Conservation (phyloP, 1,140 invertebrate genomes). For the Euborellia annulipes region DNA sequence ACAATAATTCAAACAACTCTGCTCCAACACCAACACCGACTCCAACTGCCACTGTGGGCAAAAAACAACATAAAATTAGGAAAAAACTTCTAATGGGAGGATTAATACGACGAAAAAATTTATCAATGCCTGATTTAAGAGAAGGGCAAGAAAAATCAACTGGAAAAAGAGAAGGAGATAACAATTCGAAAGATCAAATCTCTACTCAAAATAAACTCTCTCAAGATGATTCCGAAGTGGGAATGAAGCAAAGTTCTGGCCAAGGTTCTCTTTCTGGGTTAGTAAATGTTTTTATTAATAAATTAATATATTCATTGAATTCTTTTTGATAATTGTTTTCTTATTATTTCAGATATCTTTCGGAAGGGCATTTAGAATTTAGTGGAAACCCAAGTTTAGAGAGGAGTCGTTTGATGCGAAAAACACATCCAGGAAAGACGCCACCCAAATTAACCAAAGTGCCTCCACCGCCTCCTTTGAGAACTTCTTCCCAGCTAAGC, state of each 20-base stretch:
- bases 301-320: no score
- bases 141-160: slow-evolving; percentile 41
- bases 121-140: slow-evolving; percentile 79
- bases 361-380: slow-evolving; percentile 71
- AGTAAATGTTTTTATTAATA: no score
- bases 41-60: slow-evolving; percentile 33
- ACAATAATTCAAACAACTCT: slow-evolving; percentile 47
- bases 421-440: slow-evolving; percentile 72
- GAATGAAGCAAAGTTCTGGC: slow-evolving; percentile 6
- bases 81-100: slow-evolving; percentile 79
- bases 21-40: slow-evolving; percentile 39
- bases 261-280: not conserved
- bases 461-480: slow-evolving; percentile 66
- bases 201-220: slow-evolving; percentile 2
- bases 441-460: slow-evolving; percentile 68
- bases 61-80: slow-evolving; percentile 81
- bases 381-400: slow-evolving; percentile 61
- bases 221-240: slow-evolving; percentile 9
- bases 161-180: not conserved
- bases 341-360: slow-evolving; percentile 39
- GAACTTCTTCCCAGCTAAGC: slow-evolving; percentile 65
- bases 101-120: slow-evolving; percentile 70
- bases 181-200: not conserved
- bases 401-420: slow-evolving; percentile 72
- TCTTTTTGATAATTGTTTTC: no score